Evolutionary conservation across 2,797 vertebrate species (phyloP).

Genomic region (Tympanoctomys barrerae): DNA sequence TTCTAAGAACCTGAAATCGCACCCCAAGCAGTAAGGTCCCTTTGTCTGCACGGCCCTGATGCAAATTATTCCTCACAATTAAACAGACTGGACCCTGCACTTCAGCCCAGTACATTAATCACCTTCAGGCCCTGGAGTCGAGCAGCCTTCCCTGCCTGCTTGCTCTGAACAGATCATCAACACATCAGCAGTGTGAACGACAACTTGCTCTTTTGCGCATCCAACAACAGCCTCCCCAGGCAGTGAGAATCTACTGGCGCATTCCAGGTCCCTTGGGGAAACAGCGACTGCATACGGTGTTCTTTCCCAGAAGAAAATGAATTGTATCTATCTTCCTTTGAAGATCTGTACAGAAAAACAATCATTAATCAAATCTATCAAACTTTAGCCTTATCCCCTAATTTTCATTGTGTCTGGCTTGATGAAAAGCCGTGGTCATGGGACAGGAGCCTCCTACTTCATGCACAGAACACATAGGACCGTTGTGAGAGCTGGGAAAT

Average conservation of each 20-base stretch:
- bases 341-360: constrained; percentile 29
- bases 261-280: neutral
- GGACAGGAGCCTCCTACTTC: constrained; percentile 6
- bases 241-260: neutral
- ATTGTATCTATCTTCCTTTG: neutral
- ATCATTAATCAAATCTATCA: constrained; percentile 9
- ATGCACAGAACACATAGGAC: neutral
- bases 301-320: neutral
- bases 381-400: constrained; percentile 7
- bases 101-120: neutral
- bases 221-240: neutral
- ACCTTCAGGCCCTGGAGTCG: neutral
- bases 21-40: neutral
- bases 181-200: neutral
- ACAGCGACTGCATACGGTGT: neutral
- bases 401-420: constrained; percentile 11
- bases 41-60: neutral
- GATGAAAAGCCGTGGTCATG: neutral
- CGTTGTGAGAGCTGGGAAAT: neutral
- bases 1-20: neutral
- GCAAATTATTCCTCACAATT: neutral
- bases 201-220: neutral
- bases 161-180: neutral
- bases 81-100: neutral
- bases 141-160: neutral